Conservation (phyloP, 2,113 vertebrate genomes). For the Phalacrocorax brasilianus region DNA sequence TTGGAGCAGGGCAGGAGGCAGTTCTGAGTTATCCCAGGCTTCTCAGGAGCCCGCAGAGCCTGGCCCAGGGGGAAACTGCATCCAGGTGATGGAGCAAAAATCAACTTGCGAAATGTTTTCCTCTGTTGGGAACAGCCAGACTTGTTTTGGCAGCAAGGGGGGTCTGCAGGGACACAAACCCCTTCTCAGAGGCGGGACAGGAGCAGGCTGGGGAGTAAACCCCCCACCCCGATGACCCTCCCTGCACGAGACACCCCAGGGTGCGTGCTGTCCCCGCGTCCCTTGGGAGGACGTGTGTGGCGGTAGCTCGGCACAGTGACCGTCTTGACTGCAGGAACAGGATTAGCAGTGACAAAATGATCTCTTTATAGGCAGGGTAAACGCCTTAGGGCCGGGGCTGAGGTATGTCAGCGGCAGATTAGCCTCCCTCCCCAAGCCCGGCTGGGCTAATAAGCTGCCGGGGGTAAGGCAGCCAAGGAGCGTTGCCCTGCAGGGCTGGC, state of each 20-base stretch:
- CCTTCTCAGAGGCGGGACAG: neutral
- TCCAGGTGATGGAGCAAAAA: neutral
- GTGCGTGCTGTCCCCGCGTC: fast-evolving
- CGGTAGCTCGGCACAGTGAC: neutral
- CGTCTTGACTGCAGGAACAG: neutral
- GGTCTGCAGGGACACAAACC: neutral
- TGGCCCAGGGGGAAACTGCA: fast-evolving
- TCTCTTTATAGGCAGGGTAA: conserved; percentile 6
- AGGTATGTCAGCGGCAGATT: neutral
- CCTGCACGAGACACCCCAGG: neutral
- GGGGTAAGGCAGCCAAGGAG: neutral
- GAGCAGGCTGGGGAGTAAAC: neutral
- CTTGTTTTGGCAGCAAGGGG: neutral
- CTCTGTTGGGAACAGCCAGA: neutral
- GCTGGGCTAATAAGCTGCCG: neutral
- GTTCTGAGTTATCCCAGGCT: neutral
- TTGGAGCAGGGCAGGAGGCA: neutral
- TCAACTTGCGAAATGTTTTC: neutral
- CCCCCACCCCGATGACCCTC: fast-evolving
- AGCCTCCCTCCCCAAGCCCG: neutral
- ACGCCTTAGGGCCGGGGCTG: neutral
- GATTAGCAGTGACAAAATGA: neutral
- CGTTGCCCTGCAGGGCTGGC: no score
- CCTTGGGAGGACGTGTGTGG: neutral
- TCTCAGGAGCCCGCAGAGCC: neutral